phyloP scores from a whole-genome alignment of 2,113 vertebrate genomes.

The Onychostruthus taczanowskii region DNA sequence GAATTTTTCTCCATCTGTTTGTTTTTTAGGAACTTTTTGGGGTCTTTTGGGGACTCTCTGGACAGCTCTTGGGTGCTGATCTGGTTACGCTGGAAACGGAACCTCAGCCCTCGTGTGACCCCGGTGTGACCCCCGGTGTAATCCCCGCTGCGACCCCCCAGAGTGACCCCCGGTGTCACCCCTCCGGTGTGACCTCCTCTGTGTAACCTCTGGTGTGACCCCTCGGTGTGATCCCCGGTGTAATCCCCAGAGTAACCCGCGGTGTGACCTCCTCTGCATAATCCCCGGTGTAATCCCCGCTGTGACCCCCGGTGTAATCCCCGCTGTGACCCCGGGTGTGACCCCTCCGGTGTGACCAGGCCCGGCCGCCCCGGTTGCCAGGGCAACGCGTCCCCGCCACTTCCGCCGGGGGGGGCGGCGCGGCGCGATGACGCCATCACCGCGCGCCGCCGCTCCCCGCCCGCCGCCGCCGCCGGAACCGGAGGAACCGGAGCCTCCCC shows the following conservation, averaged over 20 bases:
- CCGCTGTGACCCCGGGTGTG: too few relatives aligned
- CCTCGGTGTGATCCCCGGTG: too few relatives aligned
- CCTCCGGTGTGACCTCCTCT: too few relatives aligned
- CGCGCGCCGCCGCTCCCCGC: too few relatives aligned
- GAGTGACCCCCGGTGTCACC: background rate
- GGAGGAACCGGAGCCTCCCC: too few relatives aligned
- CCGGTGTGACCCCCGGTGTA: background rate
- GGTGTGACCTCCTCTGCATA: background rate
- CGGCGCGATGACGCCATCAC: too few relatives aligned
- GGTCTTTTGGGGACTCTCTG: background rate
- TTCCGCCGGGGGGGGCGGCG: background rate
- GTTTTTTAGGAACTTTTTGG: background rate
- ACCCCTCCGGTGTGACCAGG: background rate
- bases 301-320: too few relatives aligned
- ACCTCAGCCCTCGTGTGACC: background rate
- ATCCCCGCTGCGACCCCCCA: too few relatives aligned
- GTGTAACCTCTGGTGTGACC: background rate
- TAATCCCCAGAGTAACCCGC: too few relatives aligned
- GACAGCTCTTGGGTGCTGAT: too few relatives aligned
- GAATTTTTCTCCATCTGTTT: background rate
- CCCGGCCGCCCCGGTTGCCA: background rate
- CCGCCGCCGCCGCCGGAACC: too few relatives aligned
- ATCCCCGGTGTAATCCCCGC: too few relatives aligned
- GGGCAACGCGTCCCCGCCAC: background rate
- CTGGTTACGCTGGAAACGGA: fast-evolving